Base-by-base conservation (phyloP, 2,888 invertebrate genomes). In the Malthinus seriepunctatus region DNA sequence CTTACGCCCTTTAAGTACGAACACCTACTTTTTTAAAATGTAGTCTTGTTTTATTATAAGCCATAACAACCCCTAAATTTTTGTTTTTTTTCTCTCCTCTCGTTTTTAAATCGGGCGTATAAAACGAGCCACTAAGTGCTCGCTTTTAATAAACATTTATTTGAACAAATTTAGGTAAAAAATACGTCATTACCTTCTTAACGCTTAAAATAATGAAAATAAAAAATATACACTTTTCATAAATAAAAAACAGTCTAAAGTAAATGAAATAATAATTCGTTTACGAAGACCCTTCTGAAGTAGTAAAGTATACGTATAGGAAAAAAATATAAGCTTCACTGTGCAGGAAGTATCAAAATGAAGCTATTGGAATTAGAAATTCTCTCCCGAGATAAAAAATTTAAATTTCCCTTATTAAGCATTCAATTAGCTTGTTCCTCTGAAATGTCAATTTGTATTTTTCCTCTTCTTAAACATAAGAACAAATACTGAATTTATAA, bases 401-500 rank as follows among this genome's bases (percentile, higher is more conserved):
- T 52, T 50, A 60, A 60, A 54, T 55, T 51, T 54, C 56, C 60
- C 64, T 65, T 62, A 65, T 67, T 64, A 64, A 59, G 62, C 52
- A 67, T 67, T 67, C 66, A 67, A 67, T 67, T 66, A 66, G 63
- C 61, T 48, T 56, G 61, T 52, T 62, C 57, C 56, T 54, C 60
- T 56, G 56, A 62, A 63, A 61, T 67, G 70, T 70, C 70, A 65
- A 68, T 68, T 67, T 69, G 66, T 63, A 64, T 63, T 65, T 63
- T 68, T 69, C 59, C 56, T 58, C 47, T 58, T 56, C 59, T 60
- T 62, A 60, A 56, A 56, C 55, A 56, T 56, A 67, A 71, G 72
- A 70, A 71, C 70, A 73, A 72, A 72, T 72, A 73, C 71, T 67
- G 69, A 70, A 69, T 70, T 71, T 71, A 71, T 73, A 69, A 72